phyloP scores from a whole-genome alignment of 2,113 vertebrate genomes.

The Gavialis gangeticus region DNA sequence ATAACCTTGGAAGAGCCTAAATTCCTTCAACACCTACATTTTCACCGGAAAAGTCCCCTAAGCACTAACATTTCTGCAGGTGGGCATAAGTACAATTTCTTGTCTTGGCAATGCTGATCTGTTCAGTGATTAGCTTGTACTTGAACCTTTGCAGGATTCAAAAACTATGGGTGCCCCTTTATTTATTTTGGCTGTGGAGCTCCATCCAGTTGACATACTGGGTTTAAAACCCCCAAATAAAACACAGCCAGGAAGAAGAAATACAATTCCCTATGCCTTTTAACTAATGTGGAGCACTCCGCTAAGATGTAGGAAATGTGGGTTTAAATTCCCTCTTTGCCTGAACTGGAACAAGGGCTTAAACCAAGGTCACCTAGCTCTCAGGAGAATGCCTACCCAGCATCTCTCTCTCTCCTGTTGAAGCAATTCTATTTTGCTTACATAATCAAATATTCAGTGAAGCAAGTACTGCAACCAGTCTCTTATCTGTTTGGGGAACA shows the following conservation, averaged over 20 bases:
- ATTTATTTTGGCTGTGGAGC: not conserved
- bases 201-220: not conserved
- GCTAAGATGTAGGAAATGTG: not conserved
- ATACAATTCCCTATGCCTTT: not conserved
- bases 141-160: not conserved
- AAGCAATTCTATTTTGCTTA: not conserved
- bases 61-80: not conserved
- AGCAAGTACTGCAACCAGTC: not conserved
- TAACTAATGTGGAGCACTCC: not conserved
- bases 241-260: not conserved
- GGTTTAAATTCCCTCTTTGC: rapidly evolving
- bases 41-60: not conserved
- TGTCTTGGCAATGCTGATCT: too few relatives aligned
- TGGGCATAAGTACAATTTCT: not conserved
- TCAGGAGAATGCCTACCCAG: not conserved
- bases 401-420: not conserved
- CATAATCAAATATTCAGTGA: not conserved
- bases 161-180: not conserved
- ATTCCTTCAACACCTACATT: not conserved
- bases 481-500: not conserved
- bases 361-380: not conserved
- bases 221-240: not conserved
- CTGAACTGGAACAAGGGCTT: rapidly evolving
- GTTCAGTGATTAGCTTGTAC: not conserved
- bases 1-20: not conserved